These are phyloP conservation scores for Graphium colonna DNA, from an alignment of 2,888 invertebrate species.

Conservation along the genomic window DNA sequence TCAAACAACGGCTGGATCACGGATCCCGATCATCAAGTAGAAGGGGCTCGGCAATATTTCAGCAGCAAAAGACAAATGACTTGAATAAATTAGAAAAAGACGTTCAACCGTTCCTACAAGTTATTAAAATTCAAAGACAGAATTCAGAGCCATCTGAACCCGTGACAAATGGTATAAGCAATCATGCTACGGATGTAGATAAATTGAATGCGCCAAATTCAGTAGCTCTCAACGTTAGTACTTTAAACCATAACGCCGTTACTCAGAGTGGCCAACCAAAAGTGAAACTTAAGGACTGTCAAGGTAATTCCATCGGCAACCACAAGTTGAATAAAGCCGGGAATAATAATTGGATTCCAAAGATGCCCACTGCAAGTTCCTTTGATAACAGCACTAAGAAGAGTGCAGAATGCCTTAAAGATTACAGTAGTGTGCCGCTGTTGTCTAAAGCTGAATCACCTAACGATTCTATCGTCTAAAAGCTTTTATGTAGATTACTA, in stretches of 20 bases:
- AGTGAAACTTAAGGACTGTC: conserved; percentile 66
- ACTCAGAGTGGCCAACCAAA: conserved; percentile 53
- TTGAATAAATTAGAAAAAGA: conserved; percentile 58
- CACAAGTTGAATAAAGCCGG: conserved; percentile 65
- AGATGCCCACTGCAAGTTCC: conserved; percentile 66
- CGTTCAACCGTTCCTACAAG: conserved; percentile 59
- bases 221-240: conserved; percentile 62
- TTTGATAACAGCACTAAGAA: conserved; percentile 67
- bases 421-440: conserved; percentile 73
- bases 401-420: conserved; percentile 58
- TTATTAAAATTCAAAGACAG: conserved; percentile 59
- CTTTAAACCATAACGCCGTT: conserved; percentile 57
- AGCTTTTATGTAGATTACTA: conserved; percentile 7
- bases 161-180: conserved; percentile 56
- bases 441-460: conserved; percentile 65
- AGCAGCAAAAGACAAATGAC: conserved; percentile 52
- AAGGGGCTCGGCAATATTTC: conserved; percentile 62
- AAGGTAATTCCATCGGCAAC: conserved; percentile 53
- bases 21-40: conserved; percentile 66
- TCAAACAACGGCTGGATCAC: conserved; percentile 62
- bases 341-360: conserved; percentile 75
- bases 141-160: conserved; percentile 62
- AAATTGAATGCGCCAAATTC: conserved; percentile 60
- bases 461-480: conserved; percentile 68
- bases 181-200: conserved; percentile 48